These are phyloP conservation scores for Cavia porcellus DNA, from an alignment of 2,113 vertebrate genomes.

Conservation along the genomic window DNA sequence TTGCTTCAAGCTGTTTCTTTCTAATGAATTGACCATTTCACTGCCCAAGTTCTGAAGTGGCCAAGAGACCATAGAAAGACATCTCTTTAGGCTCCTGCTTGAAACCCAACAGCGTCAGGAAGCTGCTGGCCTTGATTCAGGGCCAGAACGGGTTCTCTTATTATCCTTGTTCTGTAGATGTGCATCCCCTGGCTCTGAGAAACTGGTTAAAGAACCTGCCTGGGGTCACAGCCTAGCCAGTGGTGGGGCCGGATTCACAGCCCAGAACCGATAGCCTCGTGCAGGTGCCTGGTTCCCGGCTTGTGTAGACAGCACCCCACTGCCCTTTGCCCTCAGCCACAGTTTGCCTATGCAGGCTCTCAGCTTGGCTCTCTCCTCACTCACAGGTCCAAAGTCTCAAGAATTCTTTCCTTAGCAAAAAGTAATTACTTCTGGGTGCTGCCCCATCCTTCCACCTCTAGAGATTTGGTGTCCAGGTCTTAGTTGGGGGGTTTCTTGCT, in stretches of 20 bases:
- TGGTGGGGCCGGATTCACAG: not conserved
- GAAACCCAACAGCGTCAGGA: too few relatives aligned
- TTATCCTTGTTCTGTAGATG: not conserved
- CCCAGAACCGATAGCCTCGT: not conserved
- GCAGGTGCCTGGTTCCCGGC: not conserved
- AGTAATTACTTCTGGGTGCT: slow-evolving; percentile 6
- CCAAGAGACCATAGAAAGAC: too few relatives aligned
- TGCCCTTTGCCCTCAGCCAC: not conserved
- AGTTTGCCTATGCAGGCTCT: not conserved
- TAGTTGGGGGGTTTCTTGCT: not conserved
- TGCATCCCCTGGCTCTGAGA: not conserved
- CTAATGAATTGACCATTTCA: too few relatives aligned
- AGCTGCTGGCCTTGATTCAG: too few relatives aligned
- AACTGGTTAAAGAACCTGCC: not conserved
- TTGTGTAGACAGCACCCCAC: rapidly evolving
- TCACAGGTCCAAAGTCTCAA: not conserved
- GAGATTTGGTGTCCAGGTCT: not conserved
- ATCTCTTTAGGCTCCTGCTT: too few relatives aligned
- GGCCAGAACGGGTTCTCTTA: not conserved
- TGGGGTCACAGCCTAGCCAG: not conserved
- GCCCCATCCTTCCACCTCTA: not conserved
- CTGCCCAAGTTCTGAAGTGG: too few relatives aligned
- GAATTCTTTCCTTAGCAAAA: not conserved
- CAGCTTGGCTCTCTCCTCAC: not conserved
- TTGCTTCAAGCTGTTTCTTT: too few relatives aligned